These are phyloP conservation scores for Ochropleura plecta DNA, from an alignment of 2,888 invertebrate species.

Conservation along the genomic window DNA sequence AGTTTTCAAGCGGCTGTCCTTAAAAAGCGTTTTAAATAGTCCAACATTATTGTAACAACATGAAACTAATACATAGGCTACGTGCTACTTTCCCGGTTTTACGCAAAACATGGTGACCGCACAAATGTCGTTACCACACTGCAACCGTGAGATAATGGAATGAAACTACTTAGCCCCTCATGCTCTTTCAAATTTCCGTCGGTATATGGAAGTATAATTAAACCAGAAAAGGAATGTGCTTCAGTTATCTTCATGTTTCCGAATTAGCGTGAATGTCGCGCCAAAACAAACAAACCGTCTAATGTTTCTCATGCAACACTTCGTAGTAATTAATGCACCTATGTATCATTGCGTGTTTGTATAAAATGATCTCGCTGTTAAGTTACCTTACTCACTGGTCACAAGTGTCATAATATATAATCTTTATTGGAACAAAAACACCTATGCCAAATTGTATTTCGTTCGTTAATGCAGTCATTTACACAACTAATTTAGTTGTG, in stretches of 20 bases:
- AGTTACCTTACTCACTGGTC: neutral
- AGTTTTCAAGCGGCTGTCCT: neutral
- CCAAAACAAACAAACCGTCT: neutral
- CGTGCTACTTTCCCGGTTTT: neutral
- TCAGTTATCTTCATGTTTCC: neutral
- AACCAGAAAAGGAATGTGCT: neutral
- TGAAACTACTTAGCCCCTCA: constrained; percentile 66
- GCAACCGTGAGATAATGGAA: constrained; percentile 69
- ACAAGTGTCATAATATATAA: too few relatives aligned
- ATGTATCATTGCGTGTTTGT: neutral
- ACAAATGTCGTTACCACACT: constrained; percentile 63
- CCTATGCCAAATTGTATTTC: too few relatives aligned
- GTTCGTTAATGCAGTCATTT: too few relatives aligned
- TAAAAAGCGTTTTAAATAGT: neutral
- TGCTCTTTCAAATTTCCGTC: constrained; percentile 67
- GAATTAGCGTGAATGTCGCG: neutral
- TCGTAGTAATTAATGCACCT: neutral
- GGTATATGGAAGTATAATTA: constrained; percentile 18
- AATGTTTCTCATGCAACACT: neutral
- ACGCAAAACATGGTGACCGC: constrained; percentile 46
- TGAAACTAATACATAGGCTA: neutral
- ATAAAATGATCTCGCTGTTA: neutral
- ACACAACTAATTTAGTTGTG: too few relatives aligned
- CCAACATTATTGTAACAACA: neutral
- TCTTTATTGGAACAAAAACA: too few relatives aligned